Percentiles rank a stretch among this genome's conserved stretches.
These are phyloP conservation scores for Chroicocephalus ridibundus DNA, from an alignment of 2,113 vertebrate species.

Conservation along the genomic window DNA sequence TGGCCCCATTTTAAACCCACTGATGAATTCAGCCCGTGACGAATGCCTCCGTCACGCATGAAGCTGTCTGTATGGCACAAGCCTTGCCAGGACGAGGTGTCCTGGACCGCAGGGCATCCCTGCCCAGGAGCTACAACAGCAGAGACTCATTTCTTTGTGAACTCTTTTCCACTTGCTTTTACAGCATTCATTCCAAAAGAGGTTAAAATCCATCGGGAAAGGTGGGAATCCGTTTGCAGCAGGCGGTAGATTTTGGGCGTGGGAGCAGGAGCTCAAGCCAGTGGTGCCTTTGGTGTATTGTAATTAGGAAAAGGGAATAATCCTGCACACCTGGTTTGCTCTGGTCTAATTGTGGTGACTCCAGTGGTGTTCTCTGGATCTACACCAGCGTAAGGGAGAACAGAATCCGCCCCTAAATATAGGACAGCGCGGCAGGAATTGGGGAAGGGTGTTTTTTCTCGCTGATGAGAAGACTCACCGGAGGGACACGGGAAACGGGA, in stretches of 20 bases:
- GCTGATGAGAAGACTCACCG: not conserved
- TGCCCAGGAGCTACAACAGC: not conserved
- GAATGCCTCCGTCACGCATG: not conserved
- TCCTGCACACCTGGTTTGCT: not conserved
- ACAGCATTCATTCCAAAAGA: not conserved
- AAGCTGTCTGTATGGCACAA: not conserved
- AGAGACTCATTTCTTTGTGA: not conserved
- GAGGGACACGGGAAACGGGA: not conserved
- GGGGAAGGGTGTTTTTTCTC: not conserved
- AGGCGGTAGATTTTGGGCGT: not conserved
- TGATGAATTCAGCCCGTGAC: not conserved
- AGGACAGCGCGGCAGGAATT: constrained; percentile 43
- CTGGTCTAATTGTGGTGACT: constrained; percentile 18
- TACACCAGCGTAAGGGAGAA: not conserved
- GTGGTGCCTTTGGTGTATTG: not conserved
- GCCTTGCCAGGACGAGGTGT: not conserved
- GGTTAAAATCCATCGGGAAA: not conserved
- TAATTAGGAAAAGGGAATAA: not conserved
- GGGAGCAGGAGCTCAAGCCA: not conserved
- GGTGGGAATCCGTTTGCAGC: not conserved
- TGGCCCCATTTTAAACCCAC: not conserved
- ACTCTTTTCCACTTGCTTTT: not conserved
- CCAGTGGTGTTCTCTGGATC: not conserved
- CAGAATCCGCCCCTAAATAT: constrained; percentile 59
- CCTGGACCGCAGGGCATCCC: not conserved